Conservation (phyloP, 1,140 invertebrate genomes). For the Brachionus rubens region DNA sequence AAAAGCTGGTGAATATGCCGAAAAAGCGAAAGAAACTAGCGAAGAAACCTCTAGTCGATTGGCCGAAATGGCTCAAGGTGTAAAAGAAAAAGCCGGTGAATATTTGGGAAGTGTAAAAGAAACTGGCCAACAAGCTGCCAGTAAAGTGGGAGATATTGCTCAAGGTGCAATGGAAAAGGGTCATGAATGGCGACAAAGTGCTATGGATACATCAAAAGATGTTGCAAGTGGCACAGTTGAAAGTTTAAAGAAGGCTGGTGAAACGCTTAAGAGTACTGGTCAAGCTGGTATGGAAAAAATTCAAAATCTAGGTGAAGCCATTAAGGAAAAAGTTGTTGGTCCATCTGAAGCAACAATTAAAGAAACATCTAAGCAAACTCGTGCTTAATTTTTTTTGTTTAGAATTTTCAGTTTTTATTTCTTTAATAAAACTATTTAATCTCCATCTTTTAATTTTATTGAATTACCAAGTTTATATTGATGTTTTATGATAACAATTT, state of each 20-base stretch:
- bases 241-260: neutral
- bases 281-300: conserved; percentile 22
- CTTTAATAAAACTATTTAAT: no score
- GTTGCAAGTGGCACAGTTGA: neutral
- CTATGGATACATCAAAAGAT: neutral
- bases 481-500: no score
- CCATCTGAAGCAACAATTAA: neutral
- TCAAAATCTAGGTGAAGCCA: conserved; percentile 2
- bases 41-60: neutral
- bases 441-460: no score
- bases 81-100: neutral
- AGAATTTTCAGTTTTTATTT: no score
- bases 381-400: neutral
- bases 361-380: conserved; percentile 3
- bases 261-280: neutral
- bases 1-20: neutral
- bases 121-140: neutral
- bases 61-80: neutral
- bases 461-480: no score
- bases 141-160: neutral
- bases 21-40: neutral
- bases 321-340: conserved; percentile 40
- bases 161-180: neutral
- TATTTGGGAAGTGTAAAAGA: neutral
- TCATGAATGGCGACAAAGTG: neutral